phyloP scores from a whole-genome alignment of 2,888 invertebrate genomes.

The Marronus borbonicus region DNA sequence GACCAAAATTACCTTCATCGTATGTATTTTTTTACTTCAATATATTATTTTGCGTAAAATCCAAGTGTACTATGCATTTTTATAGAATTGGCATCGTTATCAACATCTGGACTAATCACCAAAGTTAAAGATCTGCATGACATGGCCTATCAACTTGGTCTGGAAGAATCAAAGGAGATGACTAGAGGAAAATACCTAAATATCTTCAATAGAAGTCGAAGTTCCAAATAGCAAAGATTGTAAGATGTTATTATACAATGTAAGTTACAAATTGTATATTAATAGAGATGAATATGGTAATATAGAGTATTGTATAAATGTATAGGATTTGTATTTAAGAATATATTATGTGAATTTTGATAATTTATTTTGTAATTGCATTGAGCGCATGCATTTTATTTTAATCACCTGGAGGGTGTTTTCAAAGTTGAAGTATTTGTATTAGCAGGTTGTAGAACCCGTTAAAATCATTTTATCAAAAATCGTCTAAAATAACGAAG shows the following conservation, averaged over 20 bases:
- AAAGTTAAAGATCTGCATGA: conserved; percentile 97
- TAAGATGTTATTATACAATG: conserved; percentile 10
- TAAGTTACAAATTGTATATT: conserved; percentile 27
- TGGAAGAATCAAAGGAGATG: conserved; percentile 97
- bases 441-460: too few relatives aligned
- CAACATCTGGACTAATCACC: conserved; percentile 88
- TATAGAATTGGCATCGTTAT: conserved; percentile 81
- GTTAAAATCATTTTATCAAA: too few relatives aligned
- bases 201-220: conserved; percentile 75
- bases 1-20: conserved; percentile 85
- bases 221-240: conserved; percentile 37
- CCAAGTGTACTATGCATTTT: not conserved
- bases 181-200: conserved; percentile 95
- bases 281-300: not conserved
- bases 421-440: too few relatives aligned
- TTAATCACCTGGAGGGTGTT: too few relatives aligned
- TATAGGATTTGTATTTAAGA: too few relatives aligned
- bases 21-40: conserved; percentile 72
- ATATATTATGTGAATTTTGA: too few relatives aligned
- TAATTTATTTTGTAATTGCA: too few relatives aligned
- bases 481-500: too few relatives aligned
- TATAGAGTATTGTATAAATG: not conserved
- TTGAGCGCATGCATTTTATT: too few relatives aligned
- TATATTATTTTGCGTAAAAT: not conserved
- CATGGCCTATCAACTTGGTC: conserved; percentile 92